phyloP scores from a whole-genome alignment of 1,140 invertebrate species.

The Halictus rubicundus region DNA sequence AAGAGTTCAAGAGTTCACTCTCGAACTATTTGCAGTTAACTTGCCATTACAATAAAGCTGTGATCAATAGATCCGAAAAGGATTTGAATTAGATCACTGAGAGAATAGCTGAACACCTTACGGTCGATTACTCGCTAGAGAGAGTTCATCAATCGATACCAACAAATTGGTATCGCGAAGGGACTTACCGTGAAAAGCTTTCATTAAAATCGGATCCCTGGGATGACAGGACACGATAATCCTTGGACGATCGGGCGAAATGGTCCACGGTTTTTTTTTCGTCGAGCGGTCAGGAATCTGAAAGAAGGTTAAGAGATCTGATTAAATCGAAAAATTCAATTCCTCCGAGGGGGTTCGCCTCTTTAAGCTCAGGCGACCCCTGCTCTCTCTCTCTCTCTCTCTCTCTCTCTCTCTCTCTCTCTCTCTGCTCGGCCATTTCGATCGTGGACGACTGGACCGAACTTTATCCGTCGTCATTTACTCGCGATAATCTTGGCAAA shows the following conservation, averaged over 20 bases:
- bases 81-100: not conserved
- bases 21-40: too few relatives aligned
- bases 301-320: constrained; percentile 35
- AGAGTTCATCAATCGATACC: constrained; percentile 2
- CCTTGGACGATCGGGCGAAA: constrained; percentile 24
- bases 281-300: constrained; percentile 13
- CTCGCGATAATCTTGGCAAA: too few relatives aligned
- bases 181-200: constrained; percentile 56
- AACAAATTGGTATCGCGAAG: constrained; percentile 23
- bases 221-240: constrained; percentile 48
- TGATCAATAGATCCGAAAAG: not conserved
- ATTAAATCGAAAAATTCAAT: constrained; percentile 32
- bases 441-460: not conserved
- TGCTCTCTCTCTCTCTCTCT: too few relatives aligned
- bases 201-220: constrained; percentile 50
- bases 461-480: too few relatives aligned
- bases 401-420: too few relatives aligned
- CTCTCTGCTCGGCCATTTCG: not conserved
- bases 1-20: too few relatives aligned
- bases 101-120: not conserved
- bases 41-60: too few relatives aligned
- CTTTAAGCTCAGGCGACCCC: not conserved
- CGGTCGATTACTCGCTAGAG: not conserved
- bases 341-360: not conserved
- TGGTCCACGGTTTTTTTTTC: constrained; percentile 24